A percentile compares a stretch with the other conserved stretches of the same genome.
Evolutionary conservation across 2,888 invertebrate genomes (phyloP).

Genomic region (Scaptomyza caliginosa): DNA sequence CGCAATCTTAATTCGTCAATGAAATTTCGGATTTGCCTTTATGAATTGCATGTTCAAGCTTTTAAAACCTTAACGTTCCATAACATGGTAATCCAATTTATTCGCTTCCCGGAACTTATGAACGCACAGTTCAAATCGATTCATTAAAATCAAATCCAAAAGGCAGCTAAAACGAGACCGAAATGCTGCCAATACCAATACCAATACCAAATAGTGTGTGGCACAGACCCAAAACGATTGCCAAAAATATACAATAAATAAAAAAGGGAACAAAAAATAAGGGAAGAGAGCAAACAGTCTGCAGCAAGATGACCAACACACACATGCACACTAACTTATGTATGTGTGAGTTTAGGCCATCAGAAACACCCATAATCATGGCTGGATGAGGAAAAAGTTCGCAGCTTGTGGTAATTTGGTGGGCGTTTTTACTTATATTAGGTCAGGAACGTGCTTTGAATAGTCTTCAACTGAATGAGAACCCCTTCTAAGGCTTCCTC

Average conservation of each 20-base stretch:
- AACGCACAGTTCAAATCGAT: conserved; percentile 75
- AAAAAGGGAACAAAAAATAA: conserved; percentile 14
- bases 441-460: conserved; percentile 83
- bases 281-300: conserved; percentile 49
- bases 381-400: conserved; percentile 59
- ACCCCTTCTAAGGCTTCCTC: conserved; percentile 59
- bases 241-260: conserved; percentile 41
- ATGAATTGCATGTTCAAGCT: conserved; percentile 36
- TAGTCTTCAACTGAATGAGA: conserved; percentile 42
- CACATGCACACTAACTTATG: conserved; percentile 12
- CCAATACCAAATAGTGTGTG: conserved; percentile 32
- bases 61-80: background rate
- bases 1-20: conserved; percentile 20
- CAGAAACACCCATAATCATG: conserved; percentile 69
- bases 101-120: conserved; percentile 65
- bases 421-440: conserved; percentile 82
- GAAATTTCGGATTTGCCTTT: conserved; percentile 6
- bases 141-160: conserved; percentile 72
- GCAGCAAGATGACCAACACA: conserved; percentile 45
- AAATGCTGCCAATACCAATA: conserved; percentile 52
- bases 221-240: conserved; percentile 50
- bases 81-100: conserved; percentile 76
- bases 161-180: conserved; percentile 46
- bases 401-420: conserved; percentile 83
- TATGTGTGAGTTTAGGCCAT: conserved; percentile 5